Conservation (phyloP, 2,888 invertebrate species). For the Cheilosia grossa region DNA sequence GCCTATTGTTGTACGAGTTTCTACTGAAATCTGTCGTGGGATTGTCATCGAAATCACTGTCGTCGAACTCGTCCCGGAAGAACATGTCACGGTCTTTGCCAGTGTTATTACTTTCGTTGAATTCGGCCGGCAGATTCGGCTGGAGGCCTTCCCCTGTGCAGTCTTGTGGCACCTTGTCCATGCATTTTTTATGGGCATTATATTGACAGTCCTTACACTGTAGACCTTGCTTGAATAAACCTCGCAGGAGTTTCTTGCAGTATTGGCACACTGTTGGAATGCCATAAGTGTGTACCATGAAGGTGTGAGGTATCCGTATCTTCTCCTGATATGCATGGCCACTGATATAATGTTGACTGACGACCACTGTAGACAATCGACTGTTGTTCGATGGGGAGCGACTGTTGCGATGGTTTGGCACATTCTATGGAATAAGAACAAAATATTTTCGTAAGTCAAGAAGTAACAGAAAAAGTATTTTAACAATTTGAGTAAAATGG, state of each 20-base stretch:
- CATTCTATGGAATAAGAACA: constrained; percentile 78
- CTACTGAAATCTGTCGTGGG: constrained; percentile 77
- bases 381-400: constrained; percentile 88
- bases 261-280: constrained; percentile 97
- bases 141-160: constrained; percentile 90
- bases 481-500: not conserved
- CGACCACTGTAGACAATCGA: constrained; percentile 80
- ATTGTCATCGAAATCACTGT: constrained; percentile 86
- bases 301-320: constrained; percentile 96
- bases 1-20: constrained; percentile 76
- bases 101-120: constrained; percentile 76
- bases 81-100: constrained; percentile 77
- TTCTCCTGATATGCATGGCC: constrained; percentile 78
- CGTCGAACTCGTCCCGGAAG: constrained; percentile 84
- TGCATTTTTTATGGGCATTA: constrained; percentile 97
- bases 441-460: not conserved
- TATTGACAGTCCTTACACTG: constrained; percentile 99
- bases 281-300: constrained; percentile 98
- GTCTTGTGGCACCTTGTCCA: constrained; percentile 94
- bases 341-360: constrained; percentile 49
- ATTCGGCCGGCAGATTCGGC: constrained; percentile 79
- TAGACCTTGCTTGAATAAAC: constrained; percentile 97
- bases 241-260: constrained; percentile 97
- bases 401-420: constrained; percentile 85
- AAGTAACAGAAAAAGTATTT: too few relatives aligned